Evolutionary conservation across 2,888 invertebrate species (phyloP).

Genomic region (Actias luna): DNA sequence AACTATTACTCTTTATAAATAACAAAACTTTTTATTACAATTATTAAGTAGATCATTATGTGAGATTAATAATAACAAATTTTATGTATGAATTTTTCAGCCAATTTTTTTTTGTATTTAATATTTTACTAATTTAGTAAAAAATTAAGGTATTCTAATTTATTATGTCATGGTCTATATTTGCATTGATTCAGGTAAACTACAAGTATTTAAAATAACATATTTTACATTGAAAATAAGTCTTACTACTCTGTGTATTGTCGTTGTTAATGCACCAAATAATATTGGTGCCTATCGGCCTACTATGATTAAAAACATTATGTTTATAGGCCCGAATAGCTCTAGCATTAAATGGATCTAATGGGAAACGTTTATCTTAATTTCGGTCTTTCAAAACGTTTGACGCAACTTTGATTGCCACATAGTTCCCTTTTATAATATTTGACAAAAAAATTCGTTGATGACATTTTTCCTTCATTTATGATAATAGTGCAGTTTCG

Average conservation of each 20-base stretch:
- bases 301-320: conserved; percentile 73
- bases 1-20: no score
- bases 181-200: neutral
- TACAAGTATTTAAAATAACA: neutral
- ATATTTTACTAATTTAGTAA: neutral
- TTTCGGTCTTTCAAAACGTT: conserved; percentile 71
- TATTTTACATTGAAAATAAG: neutral
- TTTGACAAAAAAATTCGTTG: conserved; percentile 43
- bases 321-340: conserved; percentile 73
- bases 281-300: conserved; percentile 51
- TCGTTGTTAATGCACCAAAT: conserved; percentile 45
- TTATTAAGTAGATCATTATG: no score
- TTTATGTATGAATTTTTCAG: neutral
- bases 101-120: no score
- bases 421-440: conserved; percentile 33
- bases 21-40: no score
- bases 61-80: no score
- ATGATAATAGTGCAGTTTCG: neutral
- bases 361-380: conserved; percentile 77
- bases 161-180: neutral
- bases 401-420: conserved; percentile 63
- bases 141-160: neutral
- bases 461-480: neutral
- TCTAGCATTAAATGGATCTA: conserved; percentile 72
- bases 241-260: conserved; percentile 26